Percentiles rank a stretch among this genome's conserved stretches.
Evolutionary conservation across 2,888 invertebrate species (phyloP).

Genomic region (Callyntrura sp.): DNA sequence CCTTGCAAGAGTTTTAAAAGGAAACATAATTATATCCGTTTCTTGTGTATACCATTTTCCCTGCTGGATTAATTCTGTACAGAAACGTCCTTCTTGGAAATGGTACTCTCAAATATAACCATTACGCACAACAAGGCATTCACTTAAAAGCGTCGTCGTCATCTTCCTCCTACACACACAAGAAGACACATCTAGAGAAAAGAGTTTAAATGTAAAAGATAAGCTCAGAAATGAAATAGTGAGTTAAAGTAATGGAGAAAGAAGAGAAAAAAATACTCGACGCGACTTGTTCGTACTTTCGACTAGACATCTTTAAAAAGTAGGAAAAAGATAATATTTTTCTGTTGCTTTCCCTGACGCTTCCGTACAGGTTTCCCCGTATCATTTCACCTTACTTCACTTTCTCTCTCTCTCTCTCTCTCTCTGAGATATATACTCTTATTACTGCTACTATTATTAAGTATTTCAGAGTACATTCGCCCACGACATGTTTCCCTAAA

Average conservation of each 20-base stretch:
- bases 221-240: conserved; percentile 32
- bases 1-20: no score
- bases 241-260: conserved; percentile 15
- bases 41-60: no score
- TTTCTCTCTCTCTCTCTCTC: no score
- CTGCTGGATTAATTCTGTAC: no score
- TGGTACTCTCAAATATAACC: conserved; percentile 7
- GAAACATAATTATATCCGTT: no score
- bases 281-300: conserved; percentile 16
- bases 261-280: no score
- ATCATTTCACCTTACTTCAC: background rate
- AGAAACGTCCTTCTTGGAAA: no score
- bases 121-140: no score
- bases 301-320: conserved; percentile 32
- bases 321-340: conserved; percentile 19
- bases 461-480: background rate
- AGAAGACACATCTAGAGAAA: conserved; percentile 21
- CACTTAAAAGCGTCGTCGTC: background rate
- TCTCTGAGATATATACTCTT: background rate
- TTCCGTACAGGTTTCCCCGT: conserved; percentile 48
- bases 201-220: conserved; percentile 43
- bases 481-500: conserved; percentile 38
- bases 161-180: conserved; percentile 35
- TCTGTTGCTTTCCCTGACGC: conserved; percentile 55
- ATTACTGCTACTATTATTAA: conserved; percentile 36